phyloP scores from a whole-genome alignment of 2,797 vertebrate genomes.

The Manis pentadactyla region DNA sequence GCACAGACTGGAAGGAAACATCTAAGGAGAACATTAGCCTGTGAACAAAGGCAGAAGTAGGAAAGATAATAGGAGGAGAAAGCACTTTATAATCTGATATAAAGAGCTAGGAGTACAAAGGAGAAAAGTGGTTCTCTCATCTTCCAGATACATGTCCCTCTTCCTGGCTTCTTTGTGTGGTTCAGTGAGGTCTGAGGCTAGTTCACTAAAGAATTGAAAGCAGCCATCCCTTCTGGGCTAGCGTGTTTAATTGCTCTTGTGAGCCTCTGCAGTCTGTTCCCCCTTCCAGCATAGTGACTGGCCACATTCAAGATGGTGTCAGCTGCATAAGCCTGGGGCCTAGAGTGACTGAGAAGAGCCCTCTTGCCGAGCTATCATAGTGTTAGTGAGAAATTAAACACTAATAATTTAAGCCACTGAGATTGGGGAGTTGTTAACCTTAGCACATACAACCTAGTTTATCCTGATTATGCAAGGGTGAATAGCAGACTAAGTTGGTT shows the following conservation, averaged over 20 bases:
- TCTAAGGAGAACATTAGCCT: not conserved
- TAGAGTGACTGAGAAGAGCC: not conserved
- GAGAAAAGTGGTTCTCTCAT: not conserved
- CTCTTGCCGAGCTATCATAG: not conserved
- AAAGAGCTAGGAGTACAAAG: not conserved
- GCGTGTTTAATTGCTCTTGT: not conserved
- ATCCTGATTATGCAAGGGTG: not conserved
- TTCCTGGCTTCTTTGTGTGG: not conserved
- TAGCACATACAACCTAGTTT: not conserved
- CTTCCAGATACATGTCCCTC: not conserved
- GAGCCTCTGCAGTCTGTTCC: not conserved
- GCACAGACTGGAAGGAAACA: not conserved
- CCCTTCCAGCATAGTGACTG: not conserved
- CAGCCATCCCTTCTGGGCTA: not conserved
- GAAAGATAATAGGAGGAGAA: not conserved
- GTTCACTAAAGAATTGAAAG: conserved; percentile 3
- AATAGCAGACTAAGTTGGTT: not conserved
- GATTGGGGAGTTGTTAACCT: not conserved
- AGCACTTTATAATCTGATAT: not conserved
- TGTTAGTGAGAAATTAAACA: not conserved
- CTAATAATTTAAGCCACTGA: not conserved
- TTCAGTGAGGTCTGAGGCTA: not conserved
- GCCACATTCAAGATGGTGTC: not conserved
- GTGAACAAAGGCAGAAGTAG: not conserved
- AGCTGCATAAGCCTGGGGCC: not conserved